These are phyloP conservation scores for Pangasius larnaudii DNA, from an alignment of 2,797 vertebrate genomes.

Conservation along the genomic window DNA sequence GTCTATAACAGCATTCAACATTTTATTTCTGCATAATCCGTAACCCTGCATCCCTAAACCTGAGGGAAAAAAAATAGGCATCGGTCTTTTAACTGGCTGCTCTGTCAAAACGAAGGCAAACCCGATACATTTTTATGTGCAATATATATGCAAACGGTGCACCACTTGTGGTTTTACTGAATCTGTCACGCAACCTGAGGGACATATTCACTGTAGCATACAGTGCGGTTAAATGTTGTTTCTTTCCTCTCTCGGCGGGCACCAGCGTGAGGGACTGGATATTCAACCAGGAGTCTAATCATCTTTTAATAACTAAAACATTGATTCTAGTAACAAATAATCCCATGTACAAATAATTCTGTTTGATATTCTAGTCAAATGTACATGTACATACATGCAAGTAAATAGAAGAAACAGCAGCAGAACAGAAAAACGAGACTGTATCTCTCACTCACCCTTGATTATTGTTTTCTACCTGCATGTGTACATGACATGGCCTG, in stretches of 20 bases:
- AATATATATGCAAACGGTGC: slow-evolving; percentile 8
- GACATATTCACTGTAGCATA: slow-evolving; percentile 13
- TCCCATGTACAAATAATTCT: not conserved
- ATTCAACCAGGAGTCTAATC: slow-evolving; percentile 3
- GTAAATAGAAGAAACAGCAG: not conserved
- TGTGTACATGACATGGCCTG: slow-evolving; percentile 86
- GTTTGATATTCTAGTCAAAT: slow-evolving; percentile 10
- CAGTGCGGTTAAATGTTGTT: not conserved
- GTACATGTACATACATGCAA: not conserved
- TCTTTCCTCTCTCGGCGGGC: not conserved
- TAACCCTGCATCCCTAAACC: not conserved
- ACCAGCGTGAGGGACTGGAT: slow-evolving; percentile 18
- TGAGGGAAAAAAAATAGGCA: not conserved
- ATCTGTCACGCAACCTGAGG: slow-evolving; percentile 9
- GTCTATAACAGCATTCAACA: slow-evolving; percentile 7
- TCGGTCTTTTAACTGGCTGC: not conserved
- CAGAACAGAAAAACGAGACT: not conserved
- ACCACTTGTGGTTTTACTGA: slow-evolving; percentile 5
- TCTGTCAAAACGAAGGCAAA: slow-evolving; percentile 4
- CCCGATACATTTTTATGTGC: not conserved
- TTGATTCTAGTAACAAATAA: not conserved
- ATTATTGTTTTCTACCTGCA: slow-evolving; percentile 81
- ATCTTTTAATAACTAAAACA: slow-evolving; percentile 2
- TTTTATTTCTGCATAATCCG: slow-evolving; percentile 1
- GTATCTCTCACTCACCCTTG: slow-evolving; percentile 51